These are phyloP conservation scores for Zaprionus obscuricornis DNA, from an alignment of 2,888 invertebrate species.

Conservation along the genomic window DNA sequence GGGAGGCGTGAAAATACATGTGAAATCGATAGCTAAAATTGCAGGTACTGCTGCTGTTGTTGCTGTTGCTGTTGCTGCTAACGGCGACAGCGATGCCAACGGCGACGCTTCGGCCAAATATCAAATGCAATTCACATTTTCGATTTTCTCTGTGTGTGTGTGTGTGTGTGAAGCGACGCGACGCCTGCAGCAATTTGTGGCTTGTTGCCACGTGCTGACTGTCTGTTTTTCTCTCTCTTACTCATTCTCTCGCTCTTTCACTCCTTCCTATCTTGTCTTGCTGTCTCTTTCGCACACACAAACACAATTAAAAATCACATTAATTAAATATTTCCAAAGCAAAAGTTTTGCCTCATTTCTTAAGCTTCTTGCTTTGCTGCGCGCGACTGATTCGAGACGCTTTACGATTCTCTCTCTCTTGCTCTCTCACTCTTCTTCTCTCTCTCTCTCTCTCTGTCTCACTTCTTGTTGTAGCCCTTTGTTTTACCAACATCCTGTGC, in stretches of 20 bases:
- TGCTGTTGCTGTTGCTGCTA: too few species aligned
- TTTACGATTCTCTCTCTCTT: slow-evolving; percentile 14
- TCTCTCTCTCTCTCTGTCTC: neutral
- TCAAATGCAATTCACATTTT: slow-evolving; percentile 10
- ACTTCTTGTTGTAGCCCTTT: slow-evolving; percentile 45
- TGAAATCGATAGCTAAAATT: too few species aligned
- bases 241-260: neutral
- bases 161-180: too few species aligned
- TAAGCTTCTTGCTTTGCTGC: slow-evolving; percentile 68
- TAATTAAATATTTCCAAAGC: slow-evolving; percentile 77
- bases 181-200: slow-evolving; percentile 32
- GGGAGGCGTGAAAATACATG: too few species aligned
- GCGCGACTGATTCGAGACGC: slow-evolving; percentile 51
- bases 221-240: neutral
- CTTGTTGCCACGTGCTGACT: slow-evolving; percentile 9
- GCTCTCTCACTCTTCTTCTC: neutral
- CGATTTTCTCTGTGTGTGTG: slow-evolving; percentile 1
- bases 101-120: too few species aligned
- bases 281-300: slow-evolving; percentile 17
- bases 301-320: slow-evolving; percentile 78
- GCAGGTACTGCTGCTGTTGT: too few species aligned
- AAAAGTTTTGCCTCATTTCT: slow-evolving; percentile 75
- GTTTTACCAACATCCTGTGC: slow-evolving; percentile 48
- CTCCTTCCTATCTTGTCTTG: too few species aligned
- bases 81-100: too few species aligned